These are phyloP conservation scores for Arrhopalites spinosus DNA, from an alignment of 2,888 invertebrate species.

Conservation along the genomic window DNA sequence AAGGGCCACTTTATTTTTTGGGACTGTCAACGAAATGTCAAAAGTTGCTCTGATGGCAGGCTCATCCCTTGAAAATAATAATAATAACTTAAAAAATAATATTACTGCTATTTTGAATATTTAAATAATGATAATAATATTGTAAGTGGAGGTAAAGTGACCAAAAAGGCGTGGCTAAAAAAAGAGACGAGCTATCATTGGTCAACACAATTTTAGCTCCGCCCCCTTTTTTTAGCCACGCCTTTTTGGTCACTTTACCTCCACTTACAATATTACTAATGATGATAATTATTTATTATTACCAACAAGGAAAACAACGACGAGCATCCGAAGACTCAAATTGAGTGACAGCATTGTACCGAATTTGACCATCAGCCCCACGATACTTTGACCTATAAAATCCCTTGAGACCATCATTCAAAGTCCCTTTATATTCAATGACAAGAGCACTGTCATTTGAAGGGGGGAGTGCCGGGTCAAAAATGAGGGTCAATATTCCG, in stretches of 20 bases:
- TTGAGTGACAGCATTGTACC: constrained; percentile 87
- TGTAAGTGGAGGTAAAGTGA: too few species aligned
- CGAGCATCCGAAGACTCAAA: constrained; percentile 91
- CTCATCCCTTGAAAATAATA: constrained; percentile 37
- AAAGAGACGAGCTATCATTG: too few species aligned
- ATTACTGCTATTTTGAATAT: too few species aligned
- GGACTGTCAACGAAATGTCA: constrained; percentile 40
- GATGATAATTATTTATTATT: too few species aligned
- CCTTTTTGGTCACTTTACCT: too few species aligned
- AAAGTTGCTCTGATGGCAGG: constrained; percentile 44
- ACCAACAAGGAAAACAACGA: constrained; percentile 84
- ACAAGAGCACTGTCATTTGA: constrained; percentile 60
- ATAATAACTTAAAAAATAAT: constrained; percentile 28
- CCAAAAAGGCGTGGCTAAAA: too few species aligned
- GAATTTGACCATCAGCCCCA: constrained; percentile 71
- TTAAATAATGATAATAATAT: too few species aligned
- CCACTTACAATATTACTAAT: too few species aligned
- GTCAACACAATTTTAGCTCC: too few species aligned
- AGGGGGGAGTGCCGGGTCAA: constrained; percentile 46
- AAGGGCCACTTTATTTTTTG: constrained; percentile 39
- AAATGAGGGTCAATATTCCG: constrained; percentile 44
- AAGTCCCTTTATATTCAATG: constrained; percentile 79
- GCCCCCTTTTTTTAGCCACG: too few species aligned
- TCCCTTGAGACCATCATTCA: constrained; percentile 95
- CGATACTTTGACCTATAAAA: constrained; percentile 88